Evolutionary conservation across 2,797 vertebrate species (phyloP).

Genomic region (Phrynocephalus vlangalii): DNA sequence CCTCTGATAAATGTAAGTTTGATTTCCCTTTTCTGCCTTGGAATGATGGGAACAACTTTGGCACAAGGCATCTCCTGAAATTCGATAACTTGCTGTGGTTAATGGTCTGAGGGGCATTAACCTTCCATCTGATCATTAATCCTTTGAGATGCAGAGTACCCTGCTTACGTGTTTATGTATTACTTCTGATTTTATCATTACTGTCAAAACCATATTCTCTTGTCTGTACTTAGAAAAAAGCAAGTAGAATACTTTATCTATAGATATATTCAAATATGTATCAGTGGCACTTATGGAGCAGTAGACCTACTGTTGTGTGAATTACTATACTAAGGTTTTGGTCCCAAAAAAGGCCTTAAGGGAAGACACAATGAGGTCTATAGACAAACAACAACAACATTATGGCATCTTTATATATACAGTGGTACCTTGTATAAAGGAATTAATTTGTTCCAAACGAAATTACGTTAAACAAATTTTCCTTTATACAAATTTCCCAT

Average conservation of each 20-base stretch:
- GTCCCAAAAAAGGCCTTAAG: too few relatives aligned
- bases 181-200: constrained; percentile 42
- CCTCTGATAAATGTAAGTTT: constrained; percentile 2
- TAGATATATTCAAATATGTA: too few relatives aligned
- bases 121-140: constrained; percentile 60
- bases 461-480: too few relatives aligned
- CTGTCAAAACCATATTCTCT: constrained; percentile 34
- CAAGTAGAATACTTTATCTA: background rate
- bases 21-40: background rate
- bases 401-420: too few relatives aligned
- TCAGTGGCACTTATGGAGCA: too few relatives aligned
- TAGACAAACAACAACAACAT: too few relatives aligned
- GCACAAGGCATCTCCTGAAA: constrained; percentile 27
- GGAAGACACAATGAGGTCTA: too few relatives aligned
- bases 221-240: accelerated
- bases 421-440: too few relatives aligned
- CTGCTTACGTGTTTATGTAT: constrained; percentile 44
- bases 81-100: constrained; percentile 22
- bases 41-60: constrained; percentile 38
- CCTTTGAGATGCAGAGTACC: constrained; percentile 44
- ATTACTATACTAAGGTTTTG: too few relatives aligned
- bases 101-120: constrained; percentile 50
- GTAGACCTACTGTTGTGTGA: too few relatives aligned
- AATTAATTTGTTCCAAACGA: too few relatives aligned
- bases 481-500: too few relatives aligned